These are phyloP conservation scores for Dipodomys spectabilis DNA, from an alignment of 2,113 vertebrate species.

Conservation along the genomic window DNA sequence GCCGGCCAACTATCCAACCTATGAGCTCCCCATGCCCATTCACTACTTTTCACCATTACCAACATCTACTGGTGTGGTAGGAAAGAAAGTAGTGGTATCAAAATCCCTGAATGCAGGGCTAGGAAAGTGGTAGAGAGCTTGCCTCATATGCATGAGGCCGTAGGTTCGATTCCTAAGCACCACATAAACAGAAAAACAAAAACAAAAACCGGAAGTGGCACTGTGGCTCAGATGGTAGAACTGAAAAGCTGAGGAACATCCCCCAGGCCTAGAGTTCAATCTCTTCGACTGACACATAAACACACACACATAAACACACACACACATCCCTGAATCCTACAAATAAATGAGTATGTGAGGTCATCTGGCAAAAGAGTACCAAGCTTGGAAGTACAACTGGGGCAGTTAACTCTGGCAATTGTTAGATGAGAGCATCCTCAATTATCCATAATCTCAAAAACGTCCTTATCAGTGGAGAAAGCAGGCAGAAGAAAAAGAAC, in stretches of 20 bases:
- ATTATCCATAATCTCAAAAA: neutral
- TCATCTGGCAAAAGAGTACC: neutral
- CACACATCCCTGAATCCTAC: neutral
- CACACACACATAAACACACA: no score
- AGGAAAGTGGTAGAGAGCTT: no score
- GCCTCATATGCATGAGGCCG: no score
- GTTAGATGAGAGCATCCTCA: neutral
- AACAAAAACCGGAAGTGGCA: no score
- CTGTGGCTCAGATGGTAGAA: no score
- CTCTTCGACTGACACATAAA: no score
- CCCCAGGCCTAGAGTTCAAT: no score
- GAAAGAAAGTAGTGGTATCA: neutral
- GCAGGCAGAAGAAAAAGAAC: neutral
- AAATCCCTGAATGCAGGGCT: neutral
- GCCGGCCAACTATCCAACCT: neutral
- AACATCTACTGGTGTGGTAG: neutral
- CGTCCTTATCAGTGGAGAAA: neutral
- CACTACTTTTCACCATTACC: neutral
- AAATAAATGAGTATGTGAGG: neutral
- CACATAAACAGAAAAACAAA: no score
- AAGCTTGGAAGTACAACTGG: neutral
- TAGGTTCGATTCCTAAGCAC: no score
- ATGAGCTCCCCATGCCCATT: neutral
- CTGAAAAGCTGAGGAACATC: no score
- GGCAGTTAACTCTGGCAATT: neutral